Percentiles rank a stretch among this genome's conserved stretches.
phyloP scores from a whole-genome alignment of 2,888 invertebrate genomes.

The Eustalomyia histrio region DNA sequence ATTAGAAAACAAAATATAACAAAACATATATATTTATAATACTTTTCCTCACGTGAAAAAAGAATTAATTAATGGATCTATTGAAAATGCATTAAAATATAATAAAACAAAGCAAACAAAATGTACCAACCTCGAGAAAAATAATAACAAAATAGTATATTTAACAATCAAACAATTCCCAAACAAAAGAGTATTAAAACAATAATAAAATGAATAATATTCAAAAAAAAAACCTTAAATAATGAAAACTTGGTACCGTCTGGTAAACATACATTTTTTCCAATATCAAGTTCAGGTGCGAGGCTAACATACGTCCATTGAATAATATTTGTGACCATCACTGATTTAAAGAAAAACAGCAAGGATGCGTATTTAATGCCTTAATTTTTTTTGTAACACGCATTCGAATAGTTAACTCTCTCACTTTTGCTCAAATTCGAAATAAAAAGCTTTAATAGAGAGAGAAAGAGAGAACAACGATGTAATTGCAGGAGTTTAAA shows the following conservation, averaged over 20 bases:
- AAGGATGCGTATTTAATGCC: constrained; percentile 52
- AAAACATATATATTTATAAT: background rate
- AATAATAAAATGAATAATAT: constrained; percentile 10
- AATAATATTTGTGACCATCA: constrained; percentile 44
- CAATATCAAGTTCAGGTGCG: constrained; percentile 63
- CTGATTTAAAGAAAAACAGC: constrained; percentile 36
- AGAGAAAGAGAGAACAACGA: background rate
- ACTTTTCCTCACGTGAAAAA: background rate
- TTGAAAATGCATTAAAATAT: background rate
- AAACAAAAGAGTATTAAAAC: constrained; percentile 1
- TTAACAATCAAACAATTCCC: constrained; percentile 14
- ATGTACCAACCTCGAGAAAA: background rate
- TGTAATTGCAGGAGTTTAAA: background rate
- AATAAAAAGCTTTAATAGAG: constrained; percentile 34
- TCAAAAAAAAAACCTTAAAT: constrained; percentile 13
- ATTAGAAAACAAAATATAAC: background rate
- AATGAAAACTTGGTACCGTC: background rate
- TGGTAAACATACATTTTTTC: constrained; percentile 12
- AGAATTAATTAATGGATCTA: background rate
- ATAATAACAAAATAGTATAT: background rate
- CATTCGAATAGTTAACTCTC: background rate
- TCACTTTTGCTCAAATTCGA: constrained; percentile 25
- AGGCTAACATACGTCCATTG: constrained; percentile 7
- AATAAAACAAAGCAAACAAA: background rate
- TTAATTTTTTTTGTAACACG: constrained; percentile 18